Evolutionary conservation across 2,113 vertebrate species (phyloP).

Genomic region (Brachirus orientalis): DNA sequence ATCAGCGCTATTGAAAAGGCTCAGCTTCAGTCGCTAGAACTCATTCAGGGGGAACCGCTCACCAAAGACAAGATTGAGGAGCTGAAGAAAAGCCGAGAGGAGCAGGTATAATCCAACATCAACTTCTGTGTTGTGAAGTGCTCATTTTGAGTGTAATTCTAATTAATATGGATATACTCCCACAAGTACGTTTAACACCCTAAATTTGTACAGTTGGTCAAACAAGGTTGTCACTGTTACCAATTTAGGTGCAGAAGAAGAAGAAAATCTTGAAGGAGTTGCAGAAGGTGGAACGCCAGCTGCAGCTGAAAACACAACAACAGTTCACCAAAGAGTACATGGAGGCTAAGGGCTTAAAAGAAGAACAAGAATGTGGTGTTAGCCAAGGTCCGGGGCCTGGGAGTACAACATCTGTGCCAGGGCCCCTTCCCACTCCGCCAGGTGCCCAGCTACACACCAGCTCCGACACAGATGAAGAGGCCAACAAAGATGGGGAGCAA

Average conservation of each 20-base stretch:
- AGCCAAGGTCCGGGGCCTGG: slow-evolving; percentile 78
- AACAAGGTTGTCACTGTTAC: slow-evolving; percentile 21
- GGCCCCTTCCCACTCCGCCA: slow-evolving; percentile 34
- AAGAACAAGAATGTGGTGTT: slow-evolving; percentile 80
- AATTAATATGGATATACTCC: too few species aligned
- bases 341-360: slow-evolving; percentile 96
- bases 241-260: slow-evolving; percentile 94
- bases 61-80: slow-evolving; percentile 99
- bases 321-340: slow-evolving; percentile 99
- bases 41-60: slow-evolving; percentile 99
- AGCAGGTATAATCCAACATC: slow-evolving; percentile 82
- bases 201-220: neutral
- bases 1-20: slow-evolving; percentile 99
- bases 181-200: too few species aligned
- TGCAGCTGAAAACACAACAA: slow-evolving; percentile 99
- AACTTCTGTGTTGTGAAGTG: neutral
- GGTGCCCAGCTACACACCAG: slow-evolving; percentile 82
- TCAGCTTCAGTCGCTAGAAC: slow-evolving; percentile 97
- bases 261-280: slow-evolving; percentile 99
- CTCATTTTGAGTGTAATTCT: neutral
- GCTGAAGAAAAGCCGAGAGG: slow-evolving; percentile 98
- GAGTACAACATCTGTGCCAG: slow-evolving; percentile 45
- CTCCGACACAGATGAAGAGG: slow-evolving; percentile 86
- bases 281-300: slow-evolving; percentile 98
- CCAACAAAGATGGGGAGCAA: slow-evolving; percentile 73